Evolutionary conservation across 2,113 vertebrate species (phyloP), one percentile per base, ranked within the genome.

Genomic region (Microtus ochrogaster): DNA sequence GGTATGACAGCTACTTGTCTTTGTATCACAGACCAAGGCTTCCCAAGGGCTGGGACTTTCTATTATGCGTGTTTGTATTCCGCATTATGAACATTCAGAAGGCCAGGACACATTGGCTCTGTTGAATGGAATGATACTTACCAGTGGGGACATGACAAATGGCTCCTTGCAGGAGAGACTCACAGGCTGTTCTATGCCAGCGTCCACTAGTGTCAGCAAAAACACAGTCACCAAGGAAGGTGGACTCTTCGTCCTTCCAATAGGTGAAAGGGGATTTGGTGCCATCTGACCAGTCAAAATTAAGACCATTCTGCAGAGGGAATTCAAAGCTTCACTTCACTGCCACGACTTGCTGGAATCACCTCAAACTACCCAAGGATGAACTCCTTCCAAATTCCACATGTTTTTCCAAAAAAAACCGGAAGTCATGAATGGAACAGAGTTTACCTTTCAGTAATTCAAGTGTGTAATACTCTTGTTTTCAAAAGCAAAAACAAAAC

Each of bases 221-320:
- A 89, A 99, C 99, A 74, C 99, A 99, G 93, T 99, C 99, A 92
- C 99, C 99, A 8, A 97, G 92, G 87, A 98, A 96, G 17, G 98
- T 97, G 33, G 99, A 98, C 24, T 98, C 98, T 0, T 99, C 98
- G 0, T 99, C 98, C 95, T 97, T 98, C 99, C 99, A 99, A 97
- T 99, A 99, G 19, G 99, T 99, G 97, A 99, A 99, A 61, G 99
- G 97, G 6, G 98, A 99, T 95, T 98, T 99, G 16, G 98, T 99
- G 70, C 99, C 99, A 97, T 99, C 99, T 0, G 99, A 99, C 99
- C 99, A 99, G 65, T 98, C 98, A 97, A 99, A 99, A 95, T 98
- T 98, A 95, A 99, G 98, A 44, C 99, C 99, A 0, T 98, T 98
- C 99, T 99, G 98, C 74, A 88, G 97, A 98, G 96, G 98, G 13